Conservation (phyloP, 2,888 invertebrate genomes). For the Choreutis nemorana region DNA sequence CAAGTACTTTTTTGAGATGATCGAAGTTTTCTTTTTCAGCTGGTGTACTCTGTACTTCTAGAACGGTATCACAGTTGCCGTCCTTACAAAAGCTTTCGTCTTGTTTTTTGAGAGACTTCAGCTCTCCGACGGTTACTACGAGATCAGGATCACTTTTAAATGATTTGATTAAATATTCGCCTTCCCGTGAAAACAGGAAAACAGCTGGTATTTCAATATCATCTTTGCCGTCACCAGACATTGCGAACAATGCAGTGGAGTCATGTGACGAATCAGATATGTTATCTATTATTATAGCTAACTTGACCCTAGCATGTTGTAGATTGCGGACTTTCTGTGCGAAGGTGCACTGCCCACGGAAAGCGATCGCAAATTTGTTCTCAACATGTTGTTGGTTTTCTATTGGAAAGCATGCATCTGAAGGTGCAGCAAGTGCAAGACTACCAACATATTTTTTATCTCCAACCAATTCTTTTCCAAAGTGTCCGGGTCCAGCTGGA, state of each 20-base stretch:
- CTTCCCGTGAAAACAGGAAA: conserved; percentile 86
- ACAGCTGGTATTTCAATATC: conserved; percentile 91
- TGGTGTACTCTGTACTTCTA: conserved; percentile 16
- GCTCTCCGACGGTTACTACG: conserved; percentile 60
- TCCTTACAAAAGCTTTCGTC: conserved; percentile 26
- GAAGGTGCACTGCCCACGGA: conserved; percentile 94
- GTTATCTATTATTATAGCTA: conserved; percentile 88
- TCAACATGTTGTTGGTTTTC: conserved; percentile 65
- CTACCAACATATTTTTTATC: conserved; percentile 71
- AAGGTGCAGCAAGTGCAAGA: conserved; percentile 72
- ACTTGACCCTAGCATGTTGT: conserved; percentile 82
- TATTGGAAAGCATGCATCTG: conserved; percentile 70
- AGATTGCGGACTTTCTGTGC: conserved; percentile 90
- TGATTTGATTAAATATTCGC: conserved; percentile 69
- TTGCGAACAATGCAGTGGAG: conserved; percentile 88
- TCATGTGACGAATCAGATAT: conserved; percentile 76
- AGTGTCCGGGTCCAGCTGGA: conserved; percentile 89
- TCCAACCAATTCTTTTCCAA: conserved; percentile 78
- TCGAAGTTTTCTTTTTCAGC: conserved; percentile 38
- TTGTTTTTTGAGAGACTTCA: conserved; percentile 38
- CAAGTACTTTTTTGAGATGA: conserved; percentile 50
- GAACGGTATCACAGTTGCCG: conserved; percentile 25
- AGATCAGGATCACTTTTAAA: conserved; percentile 63
- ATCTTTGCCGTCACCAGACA: conserved; percentile 92
- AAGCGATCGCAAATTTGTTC: conserved; percentile 84